Evolutionary conservation across 1,140 invertebrate species (phyloP).

Genomic region (Drosophila lacteicornis): DNA sequence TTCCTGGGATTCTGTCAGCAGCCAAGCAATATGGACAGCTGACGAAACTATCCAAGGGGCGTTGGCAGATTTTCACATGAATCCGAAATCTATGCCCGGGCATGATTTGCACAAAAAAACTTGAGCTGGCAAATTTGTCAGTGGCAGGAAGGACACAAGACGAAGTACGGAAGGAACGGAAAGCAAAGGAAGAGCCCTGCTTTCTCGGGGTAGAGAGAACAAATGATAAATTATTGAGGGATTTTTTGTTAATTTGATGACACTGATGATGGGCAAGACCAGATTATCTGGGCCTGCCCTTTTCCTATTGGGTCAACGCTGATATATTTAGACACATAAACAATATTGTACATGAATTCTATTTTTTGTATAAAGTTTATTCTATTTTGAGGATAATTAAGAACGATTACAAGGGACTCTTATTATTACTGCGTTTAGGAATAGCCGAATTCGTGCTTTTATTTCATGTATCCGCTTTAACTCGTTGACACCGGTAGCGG

Average conservation of each 20-base stretch:
- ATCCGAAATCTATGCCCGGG: slow-evolving; percentile 77
- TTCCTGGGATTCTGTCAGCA: slow-evolving; percentile 24
- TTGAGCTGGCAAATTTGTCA: slow-evolving; percentile 77
- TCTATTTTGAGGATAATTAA: neutral
- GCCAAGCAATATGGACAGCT: slow-evolving; percentile 65
- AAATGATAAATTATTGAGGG: slow-evolving; percentile 81
- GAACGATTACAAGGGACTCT: neutral
- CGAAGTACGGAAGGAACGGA: neutral
- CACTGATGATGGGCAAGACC: slow-evolving; percentile 64
- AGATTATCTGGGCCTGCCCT: slow-evolving; percentile 61
- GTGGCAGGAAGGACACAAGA: slow-evolving; percentile 27
- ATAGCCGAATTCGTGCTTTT: too few species aligned
- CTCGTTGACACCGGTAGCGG: too few species aligned
- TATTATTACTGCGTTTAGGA: too few species aligned
- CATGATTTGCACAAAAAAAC: slow-evolving; percentile 81
- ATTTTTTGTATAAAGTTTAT: neutral
- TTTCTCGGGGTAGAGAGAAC: slow-evolving; percentile 29
- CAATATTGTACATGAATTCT: neutral
- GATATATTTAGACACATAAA: neutral
- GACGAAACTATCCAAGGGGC: slow-evolving; percentile 76
- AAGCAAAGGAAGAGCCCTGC: slow-evolving; percentile 32
- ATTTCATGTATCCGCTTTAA: too few species aligned
- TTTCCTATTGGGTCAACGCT: slow-evolving; percentile 13
- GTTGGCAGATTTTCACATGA: slow-evolving; percentile 72
- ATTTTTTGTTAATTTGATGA: slow-evolving; percentile 81